Evolutionary conservation across 2,113 vertebrate species (phyloP).

Genomic region (Trichechus manatus): DNA sequence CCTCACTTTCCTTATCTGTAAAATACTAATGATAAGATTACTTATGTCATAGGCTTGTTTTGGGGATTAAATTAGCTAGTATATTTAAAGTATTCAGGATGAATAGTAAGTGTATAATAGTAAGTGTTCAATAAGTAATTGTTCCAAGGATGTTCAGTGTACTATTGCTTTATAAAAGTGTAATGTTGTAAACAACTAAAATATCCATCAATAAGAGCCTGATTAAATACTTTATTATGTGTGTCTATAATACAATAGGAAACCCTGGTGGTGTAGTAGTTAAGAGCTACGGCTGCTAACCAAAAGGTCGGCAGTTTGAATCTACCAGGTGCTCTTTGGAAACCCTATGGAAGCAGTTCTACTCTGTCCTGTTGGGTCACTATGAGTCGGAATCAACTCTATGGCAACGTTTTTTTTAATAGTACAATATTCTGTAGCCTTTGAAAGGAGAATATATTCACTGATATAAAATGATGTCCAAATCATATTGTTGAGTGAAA

Average conservation of each 20-base stretch:
- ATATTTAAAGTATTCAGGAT: background rate
- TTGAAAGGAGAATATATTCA: background rate
- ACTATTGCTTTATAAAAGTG: background rate
- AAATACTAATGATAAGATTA: background rate
- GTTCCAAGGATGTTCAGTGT: background rate
- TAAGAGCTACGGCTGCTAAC: too few relatives aligned
- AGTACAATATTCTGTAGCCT: background rate
- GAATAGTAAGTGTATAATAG: background rate
- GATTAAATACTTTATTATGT: background rate
- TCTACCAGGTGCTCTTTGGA: too few relatives aligned
- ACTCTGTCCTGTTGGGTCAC: too few relatives aligned
- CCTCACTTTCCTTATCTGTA: too few relatives aligned
- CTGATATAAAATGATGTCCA: background rate
- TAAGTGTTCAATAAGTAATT: background rate
- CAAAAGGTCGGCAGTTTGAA: too few relatives aligned
- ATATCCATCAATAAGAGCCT: background rate
- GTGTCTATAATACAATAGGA: background rate
- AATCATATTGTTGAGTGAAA: background rate
- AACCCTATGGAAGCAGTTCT: too few relatives aligned
- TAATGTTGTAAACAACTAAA: background rate
- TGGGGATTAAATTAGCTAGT: background rate
- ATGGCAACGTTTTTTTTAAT: too few relatives aligned
- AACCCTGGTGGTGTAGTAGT: too few relatives aligned
- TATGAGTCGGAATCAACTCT: too few relatives aligned
- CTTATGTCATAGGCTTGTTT: background rate